Evolutionary conservation across 2,888 invertebrate genomes (phyloP), one percentile per base, ranked within the genome.

Genomic region (Lottia gigantea): DNA sequence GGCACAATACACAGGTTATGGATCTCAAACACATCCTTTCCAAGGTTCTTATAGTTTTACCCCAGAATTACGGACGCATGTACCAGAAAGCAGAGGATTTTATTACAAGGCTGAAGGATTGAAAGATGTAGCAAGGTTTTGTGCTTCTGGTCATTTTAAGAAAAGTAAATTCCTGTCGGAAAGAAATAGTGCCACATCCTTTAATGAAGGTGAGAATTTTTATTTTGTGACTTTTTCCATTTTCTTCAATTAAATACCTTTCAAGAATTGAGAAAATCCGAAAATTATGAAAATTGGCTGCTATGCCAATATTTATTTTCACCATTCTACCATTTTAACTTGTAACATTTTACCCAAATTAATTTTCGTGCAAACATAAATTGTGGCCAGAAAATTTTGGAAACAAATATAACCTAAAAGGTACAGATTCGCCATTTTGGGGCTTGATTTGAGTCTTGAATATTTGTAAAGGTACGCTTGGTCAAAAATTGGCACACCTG

Each of bases 61-160:
- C 4, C 74, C 83, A 7, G 85, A 85, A 31, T 78, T 83, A 68
- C 71, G 81, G 64, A 70, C 75, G 40, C 73, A 76, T 49, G 70
- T 75, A 62, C 66, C 79, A 46, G 78, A 83, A n/a, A 69, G 74
- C 40, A 63, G 82, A 4, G 76, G 80, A 19, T 76, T 82, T 46
- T 78, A 82, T 62, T 85, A 84, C 76, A 80, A 83, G 47, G 74
- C 78, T 23, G 84, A 84, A n/a, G 72, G 77, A 26, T 80, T 81
- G 64, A 82, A 84, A 74, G 77, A 82, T 25, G 74, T 75, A 2
- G 70, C 77, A 6, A 71, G 79, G 67, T 78, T 80, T 62, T 80
- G 77, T 74, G 68, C 78, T 16, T 73, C 77, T 46, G 64, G 66
- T 23, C 72, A 72, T 25, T 68, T 78, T 70, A 84, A 81, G 70